A percentile compares a stretch with the other conserved stretches of the same genome.
Evolutionary conservation across 2,113 vertebrate species (phyloP).

Genomic region (Gymnogyps californianus): DNA sequence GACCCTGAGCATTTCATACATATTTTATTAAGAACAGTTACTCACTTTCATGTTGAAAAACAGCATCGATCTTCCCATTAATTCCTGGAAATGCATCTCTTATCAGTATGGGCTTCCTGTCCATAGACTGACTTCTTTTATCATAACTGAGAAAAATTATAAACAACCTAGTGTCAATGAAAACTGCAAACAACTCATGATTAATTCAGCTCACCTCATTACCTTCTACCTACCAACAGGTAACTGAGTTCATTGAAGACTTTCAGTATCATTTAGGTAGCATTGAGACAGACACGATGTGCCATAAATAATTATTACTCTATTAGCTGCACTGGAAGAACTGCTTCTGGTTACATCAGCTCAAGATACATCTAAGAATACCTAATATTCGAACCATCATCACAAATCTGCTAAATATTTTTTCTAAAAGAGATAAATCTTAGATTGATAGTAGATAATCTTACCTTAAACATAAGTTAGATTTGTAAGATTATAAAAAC

Average conservation of each 20-base stretch:
- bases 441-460: background rate
- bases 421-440: background rate
- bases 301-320: background rate
- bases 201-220: background rate
- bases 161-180: background rate
- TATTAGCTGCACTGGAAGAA: background rate
- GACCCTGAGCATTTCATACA: background rate
- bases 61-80: conserved; percentile 75
- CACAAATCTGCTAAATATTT: background rate
- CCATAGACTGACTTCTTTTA: conserved; percentile 63
- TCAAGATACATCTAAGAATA: background rate
- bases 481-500: background rate
- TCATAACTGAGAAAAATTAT: conserved; percentile 63
- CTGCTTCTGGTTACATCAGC: background rate
- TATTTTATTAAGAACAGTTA: background rate
- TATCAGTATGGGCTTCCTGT: conserved; percentile 60
- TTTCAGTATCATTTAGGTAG: background rate
- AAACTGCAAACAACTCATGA: background rate
- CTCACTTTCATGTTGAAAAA: conserved; percentile 69
- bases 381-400: background rate
- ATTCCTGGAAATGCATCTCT: conserved; percentile 77
- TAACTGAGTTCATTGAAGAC: background rate
- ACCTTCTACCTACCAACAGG: background rate
- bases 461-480: background rate
- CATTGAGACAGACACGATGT: background rate